Base-by-base conservation (phyloP, 2,113 vertebrate genomes). In the Rhea americana region DNA sequence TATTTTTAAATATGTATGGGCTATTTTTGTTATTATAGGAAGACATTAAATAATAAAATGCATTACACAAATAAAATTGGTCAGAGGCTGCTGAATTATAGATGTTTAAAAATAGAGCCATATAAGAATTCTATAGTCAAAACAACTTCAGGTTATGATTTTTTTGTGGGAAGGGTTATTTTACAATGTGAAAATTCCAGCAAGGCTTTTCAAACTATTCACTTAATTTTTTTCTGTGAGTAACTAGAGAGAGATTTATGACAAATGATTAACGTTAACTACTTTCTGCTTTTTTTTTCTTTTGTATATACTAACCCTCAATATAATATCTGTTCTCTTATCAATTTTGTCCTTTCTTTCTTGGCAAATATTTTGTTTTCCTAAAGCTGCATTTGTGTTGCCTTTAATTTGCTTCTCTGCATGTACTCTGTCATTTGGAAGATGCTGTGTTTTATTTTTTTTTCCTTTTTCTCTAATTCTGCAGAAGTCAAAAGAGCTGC, bases 1-100 rank as follows among this genome's bases (percentile, higher is more conserved):
- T 96, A 62, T 91, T 91, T 92, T 92, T 58, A 87, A 94, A 81
- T 73, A 77, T 3, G 8, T 56, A 85, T 43, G 61, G n/a, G 18
- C n/a, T 87, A 32, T 86, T 73, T 92, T 88, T 91, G 55, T 89
- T 55, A 63, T 82, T 61, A 37, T 50, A 87, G 25, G 30, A 91
- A 93, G 50, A 70, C 45, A 28, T 74, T 45, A 73, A 77, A 59
- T 37, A 83, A 67, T 87, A 82, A 89, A 80, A 85, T 24, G 22
- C 37, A 32, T 37, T 80, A 45, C 50, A n/a, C 7, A 24, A 37
- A 45, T 73, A 13, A 77, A 92, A 95, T 79, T 58, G 62, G 32
- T 91, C 39, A 13, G 74, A 81, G 73, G 41, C 67, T 78, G 43
- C 53, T 87, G 51, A 71, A 85, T 73, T 91, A 55, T 39, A 90